A percentile compares a stretch with the other conserved stretches of the same genome.
Conservation (phyloP, 1,140 invertebrate species). For the Parapsyche elsis region DNA sequence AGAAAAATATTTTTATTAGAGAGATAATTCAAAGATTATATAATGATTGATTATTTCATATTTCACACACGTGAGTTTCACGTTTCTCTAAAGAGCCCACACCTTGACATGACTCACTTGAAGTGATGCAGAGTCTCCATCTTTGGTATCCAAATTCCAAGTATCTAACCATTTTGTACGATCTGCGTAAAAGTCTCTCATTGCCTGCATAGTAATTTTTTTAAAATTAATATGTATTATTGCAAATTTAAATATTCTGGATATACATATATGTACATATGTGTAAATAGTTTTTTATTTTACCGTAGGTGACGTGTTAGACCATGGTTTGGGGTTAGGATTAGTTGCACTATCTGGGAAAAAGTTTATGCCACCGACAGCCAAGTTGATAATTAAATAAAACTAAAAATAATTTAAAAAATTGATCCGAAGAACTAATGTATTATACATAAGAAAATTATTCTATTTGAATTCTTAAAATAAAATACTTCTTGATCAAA, state of each 20-base stretch:
- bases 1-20: too few relatives aligned
- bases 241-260: neutral
- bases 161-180: slow-evolving; percentile 60
- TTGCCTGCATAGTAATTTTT: slow-evolving; percentile 56
- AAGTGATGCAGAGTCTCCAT: slow-evolving; percentile 62
- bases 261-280: neutral
- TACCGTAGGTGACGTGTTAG: slow-evolving; percentile 66
- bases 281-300: slow-evolving; percentile 42
- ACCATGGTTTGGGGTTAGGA: slow-evolving; percentile 70
- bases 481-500: slow-evolving; percentile 65
- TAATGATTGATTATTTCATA: too few relatives aligned
- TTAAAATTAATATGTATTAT: too few relatives aligned
- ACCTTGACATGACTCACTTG: slow-evolving; percentile 65
- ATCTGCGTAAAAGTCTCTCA: slow-evolving; percentile 63
- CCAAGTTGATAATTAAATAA: slow-evolving; percentile 74
- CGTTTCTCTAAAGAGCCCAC: slow-evolving; percentile 61
- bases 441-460: neutral
- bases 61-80: too few relatives aligned
- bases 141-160: slow-evolving; percentile 61
- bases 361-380: slow-evolving; percentile 71
- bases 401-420: slow-evolving; percentile 67
- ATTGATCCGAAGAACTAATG: too few relatives aligned
- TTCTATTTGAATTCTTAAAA: neutral
- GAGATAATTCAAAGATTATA: too few relatives aligned
- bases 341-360: slow-evolving; percentile 68